These are phyloP conservation scores for Paratilapia polleni DNA, from an alignment of 2,113 vertebrate species.

Conservation along the genomic window DNA sequence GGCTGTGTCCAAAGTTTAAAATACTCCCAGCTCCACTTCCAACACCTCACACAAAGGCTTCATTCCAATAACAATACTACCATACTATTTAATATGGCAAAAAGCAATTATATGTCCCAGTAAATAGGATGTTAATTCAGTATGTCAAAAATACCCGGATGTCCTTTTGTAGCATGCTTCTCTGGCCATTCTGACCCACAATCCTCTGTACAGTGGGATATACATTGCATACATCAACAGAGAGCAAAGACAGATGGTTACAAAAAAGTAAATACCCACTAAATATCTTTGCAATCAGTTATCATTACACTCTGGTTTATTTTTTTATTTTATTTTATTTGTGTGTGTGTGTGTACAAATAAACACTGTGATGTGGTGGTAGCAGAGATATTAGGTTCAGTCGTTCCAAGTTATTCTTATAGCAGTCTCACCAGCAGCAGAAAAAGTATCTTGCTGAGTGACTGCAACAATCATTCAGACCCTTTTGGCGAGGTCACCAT, in stretches of 20 bases:
- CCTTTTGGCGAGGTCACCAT: too few species aligned
- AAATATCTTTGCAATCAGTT: neutral
- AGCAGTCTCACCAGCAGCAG: rapidly evolving
- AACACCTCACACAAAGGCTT: neutral
- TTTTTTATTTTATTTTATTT: too few species aligned
- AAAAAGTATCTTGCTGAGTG: neutral
- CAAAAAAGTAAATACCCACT: neutral
- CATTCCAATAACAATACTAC: neutral
- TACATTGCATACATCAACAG: neutral
- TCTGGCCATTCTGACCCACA: rapidly evolving
- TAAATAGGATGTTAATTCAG: neutral
- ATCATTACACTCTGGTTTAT: neutral
- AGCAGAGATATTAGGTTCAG: too few species aligned
- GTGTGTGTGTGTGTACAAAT: too few species aligned
- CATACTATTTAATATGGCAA: neutral
- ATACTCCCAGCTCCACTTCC: neutral
- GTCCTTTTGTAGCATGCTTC: neutral
- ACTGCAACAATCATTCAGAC: too few species aligned
- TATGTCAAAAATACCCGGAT: neutral
- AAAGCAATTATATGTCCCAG: neutral
- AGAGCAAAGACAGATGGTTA: neutral
- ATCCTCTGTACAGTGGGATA: neutral
- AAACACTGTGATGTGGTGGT: too few species aligned
- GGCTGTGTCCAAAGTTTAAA: neutral
- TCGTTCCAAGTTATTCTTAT: too few species aligned